Base-by-base conservation (phyloP, 2,888 invertebrate genomes). In the Neelides folsomi region DNA sequence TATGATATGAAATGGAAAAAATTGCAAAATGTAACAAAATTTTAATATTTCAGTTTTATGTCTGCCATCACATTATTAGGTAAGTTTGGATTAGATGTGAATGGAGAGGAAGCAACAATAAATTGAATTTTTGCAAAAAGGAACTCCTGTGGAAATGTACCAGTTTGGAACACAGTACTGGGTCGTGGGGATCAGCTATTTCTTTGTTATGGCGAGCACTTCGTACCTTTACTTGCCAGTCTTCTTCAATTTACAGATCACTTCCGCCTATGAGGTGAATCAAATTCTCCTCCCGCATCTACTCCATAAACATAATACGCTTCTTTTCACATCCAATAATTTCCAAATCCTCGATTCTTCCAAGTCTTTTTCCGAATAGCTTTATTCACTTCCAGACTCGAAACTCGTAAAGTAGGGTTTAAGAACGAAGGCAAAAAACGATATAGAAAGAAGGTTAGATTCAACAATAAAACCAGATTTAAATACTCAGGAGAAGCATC, bases 21-120 rank as follows among this genome's bases (percentile, higher is more conserved):
- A 36, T 47, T 16, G 16, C 27, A 42, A 20, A 12, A 38, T 12
- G 3, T 48, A 36, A 37, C 20, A 1, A 41, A 46, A 18, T 13
- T 59, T 44, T 63, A 52, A 45, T 63, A 52, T 71, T 69, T 66
- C 70, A 89, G 89, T 71, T 92, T 90, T 68, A 80, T 92, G 66
- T 90, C 90, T 19, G 90, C 90, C 38, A 86, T 92, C 62, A 89
- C 92, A 67, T 73, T 92, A 44, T 74, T 92, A 56, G 92, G 92
- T 2, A 90, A 89, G 69, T 89, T 90, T 38, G 15, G n/a, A 5
- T 5, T 6, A 38, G 8, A 15, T 38, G 13, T 13, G n/a, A 38
- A 38, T 15, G n/a, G 8, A 38, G 5, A 13, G 38, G n/a, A 1
- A 54, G 55, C 38, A 55, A 51, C 38, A 54, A 53, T 53, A 55